Percentiles rank a stretch among this genome's conserved stretches.
Conservation (phyloP, 2,797 vertebrate genomes). For the Sebastes melanostomus region DNA sequence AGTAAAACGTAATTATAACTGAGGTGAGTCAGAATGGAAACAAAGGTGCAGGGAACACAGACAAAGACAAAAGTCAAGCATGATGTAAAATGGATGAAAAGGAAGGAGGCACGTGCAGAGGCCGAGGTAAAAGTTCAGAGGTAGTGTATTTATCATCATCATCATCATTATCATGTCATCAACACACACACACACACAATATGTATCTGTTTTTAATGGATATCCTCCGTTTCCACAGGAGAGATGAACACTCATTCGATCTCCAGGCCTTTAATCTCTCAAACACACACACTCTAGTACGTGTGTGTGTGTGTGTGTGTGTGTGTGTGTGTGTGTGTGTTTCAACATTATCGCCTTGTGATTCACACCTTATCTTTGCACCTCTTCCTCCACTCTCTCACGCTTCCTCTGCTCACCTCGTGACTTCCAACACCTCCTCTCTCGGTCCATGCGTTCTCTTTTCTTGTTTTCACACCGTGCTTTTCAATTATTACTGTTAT, state of each 20-base stretch:
- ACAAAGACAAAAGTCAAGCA: background rate
- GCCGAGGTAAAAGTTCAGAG: background rate
- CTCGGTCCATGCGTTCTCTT: background rate
- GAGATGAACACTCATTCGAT: constrained; percentile 4
- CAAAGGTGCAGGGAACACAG: background rate
- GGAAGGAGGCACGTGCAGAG: background rate
- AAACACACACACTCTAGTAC: background rate
- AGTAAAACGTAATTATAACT: constrained; percentile 18
- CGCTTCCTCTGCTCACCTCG: constrained; percentile 31
- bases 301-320: background rate
- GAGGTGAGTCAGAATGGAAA: constrained; percentile 30
- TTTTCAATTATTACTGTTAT: background rate
- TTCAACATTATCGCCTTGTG: constrained; percentile 26
- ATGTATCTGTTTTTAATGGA: background rate
- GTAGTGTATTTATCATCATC: too few relatives aligned
- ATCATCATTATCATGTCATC: too few relatives aligned
- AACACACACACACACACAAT: too few relatives aligned
- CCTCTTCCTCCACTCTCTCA: constrained; percentile 44
- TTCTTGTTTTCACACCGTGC: constrained; percentile 6
- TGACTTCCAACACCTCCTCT: constrained; percentile 37
- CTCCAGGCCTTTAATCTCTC: constrained; percentile 16
- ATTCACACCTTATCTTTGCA: constrained; percentile 51
- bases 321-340: background rate
- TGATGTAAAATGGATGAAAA: background rate
- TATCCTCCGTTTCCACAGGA: background rate